Evolutionary conservation across 2,797 vertebrate genomes (phyloP).

Genomic region (Rhadinocentrus ornatus): DNA sequence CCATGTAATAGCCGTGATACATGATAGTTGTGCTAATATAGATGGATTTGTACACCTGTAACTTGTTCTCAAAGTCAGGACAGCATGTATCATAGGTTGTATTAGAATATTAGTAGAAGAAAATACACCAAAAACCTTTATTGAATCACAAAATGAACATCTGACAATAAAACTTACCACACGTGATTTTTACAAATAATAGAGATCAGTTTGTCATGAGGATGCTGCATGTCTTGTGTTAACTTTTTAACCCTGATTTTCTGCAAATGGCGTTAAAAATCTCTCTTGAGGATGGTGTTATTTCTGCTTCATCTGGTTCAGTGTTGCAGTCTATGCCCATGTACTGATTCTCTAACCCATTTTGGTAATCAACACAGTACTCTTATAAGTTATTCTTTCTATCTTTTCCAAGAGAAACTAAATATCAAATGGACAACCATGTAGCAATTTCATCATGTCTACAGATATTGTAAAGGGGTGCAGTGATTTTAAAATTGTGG

Average conservation of each 20-base stretch:
- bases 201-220: too few relatives aligned
- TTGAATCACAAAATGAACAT: not conserved
- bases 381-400: not conserved
- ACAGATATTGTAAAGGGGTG: not conserved
- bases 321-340: not conserved
- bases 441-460: not conserved
- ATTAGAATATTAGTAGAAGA: not conserved
- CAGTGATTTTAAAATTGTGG: not conserved
- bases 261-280: too few relatives aligned
- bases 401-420: too few relatives aligned
- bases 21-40: constrained; percentile 30
- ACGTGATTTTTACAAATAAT: not conserved
- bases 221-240: too few relatives aligned
- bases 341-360: not conserved
- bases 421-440: not conserved
- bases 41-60: constrained; percentile 23
- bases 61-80: constrained; percentile 17
- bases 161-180: not conserved
- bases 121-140: not conserved
- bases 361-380: not conserved
- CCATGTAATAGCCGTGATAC: constrained; percentile 16
- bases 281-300: too few relatives aligned
- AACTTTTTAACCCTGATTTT: too few relatives aligned
- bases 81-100: not conserved
- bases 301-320: not conserved